Percentiles rank a stretch among this genome's conserved stretches.
Conservation (phyloP, 1,140 invertebrate genomes). For the Listronotus bonariensis region DNA sequence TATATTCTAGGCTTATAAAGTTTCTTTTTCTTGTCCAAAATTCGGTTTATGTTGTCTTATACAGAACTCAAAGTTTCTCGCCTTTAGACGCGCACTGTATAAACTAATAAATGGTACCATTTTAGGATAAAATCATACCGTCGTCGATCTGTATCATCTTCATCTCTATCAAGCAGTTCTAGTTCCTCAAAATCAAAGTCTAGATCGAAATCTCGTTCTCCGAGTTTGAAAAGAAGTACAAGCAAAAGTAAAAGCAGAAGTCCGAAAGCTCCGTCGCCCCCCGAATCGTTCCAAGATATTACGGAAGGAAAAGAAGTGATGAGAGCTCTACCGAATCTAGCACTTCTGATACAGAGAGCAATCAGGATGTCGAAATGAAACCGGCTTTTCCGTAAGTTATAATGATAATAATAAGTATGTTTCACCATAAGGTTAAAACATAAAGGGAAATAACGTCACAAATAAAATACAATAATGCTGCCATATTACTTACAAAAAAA, state of each 20-base stretch:
- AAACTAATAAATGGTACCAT: no score
- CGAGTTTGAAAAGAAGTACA: constrained; percentile 31
- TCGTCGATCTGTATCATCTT: constrained; percentile 23
- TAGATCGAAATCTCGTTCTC: constrained; percentile 22
- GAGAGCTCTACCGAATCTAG: constrained; percentile 57
- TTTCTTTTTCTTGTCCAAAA: no score
- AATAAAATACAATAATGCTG: no score
- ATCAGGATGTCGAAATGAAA: constrained; percentile 35
- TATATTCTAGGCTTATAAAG: no score
- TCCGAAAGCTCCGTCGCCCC: constrained; percentile 46
- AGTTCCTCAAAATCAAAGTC: constrained; percentile 24
- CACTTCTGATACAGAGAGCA: constrained; percentile 44
- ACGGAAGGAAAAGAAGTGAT: constrained; percentile 67
- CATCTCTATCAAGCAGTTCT: constrained; percentile 26
- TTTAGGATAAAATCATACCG: constrained; percentile 5
- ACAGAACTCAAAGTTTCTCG: no score
- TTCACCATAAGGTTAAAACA: no score
- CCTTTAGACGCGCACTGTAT: background rate
- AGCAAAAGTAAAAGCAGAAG: constrained; percentile 54
- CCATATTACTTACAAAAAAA: no score
- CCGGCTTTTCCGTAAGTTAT: constrained; percentile 16
- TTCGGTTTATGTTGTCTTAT: no score
- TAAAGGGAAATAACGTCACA: no score
- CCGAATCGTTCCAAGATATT: constrained; percentile 63
- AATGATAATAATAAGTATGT: no score